These are phyloP conservation scores for Bufo gargarizans DNA, from an alignment of 2,113 vertebrate genomes.

Conservation along the genomic window DNA sequence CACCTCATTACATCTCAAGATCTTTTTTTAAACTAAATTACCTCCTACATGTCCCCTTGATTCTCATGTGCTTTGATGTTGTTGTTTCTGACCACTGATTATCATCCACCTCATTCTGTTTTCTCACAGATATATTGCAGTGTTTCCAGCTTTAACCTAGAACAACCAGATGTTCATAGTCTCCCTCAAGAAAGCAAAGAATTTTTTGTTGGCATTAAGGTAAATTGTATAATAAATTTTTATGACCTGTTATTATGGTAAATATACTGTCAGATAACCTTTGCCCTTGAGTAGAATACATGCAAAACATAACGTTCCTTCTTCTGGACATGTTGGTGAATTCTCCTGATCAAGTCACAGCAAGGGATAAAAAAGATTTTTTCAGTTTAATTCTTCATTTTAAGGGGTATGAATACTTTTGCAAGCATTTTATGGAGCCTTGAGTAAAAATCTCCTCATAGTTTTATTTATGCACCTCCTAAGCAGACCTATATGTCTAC, in stretches of 20 bases:
- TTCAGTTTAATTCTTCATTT: neutral
- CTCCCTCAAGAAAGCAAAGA: conserved; percentile 77
- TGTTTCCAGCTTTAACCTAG: conserved; percentile 82
- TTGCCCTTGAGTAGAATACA: conserved; percentile 35
- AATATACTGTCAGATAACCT: neutral
- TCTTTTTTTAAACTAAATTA: neutral
- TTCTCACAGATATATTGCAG: conserved; percentile 82
- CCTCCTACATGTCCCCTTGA: neutral
- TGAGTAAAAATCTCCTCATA: too few relatives aligned
- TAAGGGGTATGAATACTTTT: neutral
- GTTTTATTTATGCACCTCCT: neutral
- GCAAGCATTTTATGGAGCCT: too few relatives aligned
- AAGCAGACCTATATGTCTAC: neutral
- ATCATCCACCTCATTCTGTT: conserved; percentile 1
- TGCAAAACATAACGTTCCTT: neutral
- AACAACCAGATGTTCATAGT: conserved; percentile 75
- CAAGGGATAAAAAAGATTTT: neutral
- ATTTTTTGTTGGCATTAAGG: conserved; percentile 89
- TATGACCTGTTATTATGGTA: conserved; percentile 25
- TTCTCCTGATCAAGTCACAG: neutral
- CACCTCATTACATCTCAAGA: conserved; percentile 1
- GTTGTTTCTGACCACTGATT: neutral
- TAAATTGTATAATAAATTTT: conserved; percentile 65
- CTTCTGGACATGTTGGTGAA: neutral
- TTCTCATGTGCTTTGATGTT: neutral